phyloP scores from a whole-genome alignment of 2,888 invertebrate genomes.

The Leptinotarsa haldemani region DNA sequence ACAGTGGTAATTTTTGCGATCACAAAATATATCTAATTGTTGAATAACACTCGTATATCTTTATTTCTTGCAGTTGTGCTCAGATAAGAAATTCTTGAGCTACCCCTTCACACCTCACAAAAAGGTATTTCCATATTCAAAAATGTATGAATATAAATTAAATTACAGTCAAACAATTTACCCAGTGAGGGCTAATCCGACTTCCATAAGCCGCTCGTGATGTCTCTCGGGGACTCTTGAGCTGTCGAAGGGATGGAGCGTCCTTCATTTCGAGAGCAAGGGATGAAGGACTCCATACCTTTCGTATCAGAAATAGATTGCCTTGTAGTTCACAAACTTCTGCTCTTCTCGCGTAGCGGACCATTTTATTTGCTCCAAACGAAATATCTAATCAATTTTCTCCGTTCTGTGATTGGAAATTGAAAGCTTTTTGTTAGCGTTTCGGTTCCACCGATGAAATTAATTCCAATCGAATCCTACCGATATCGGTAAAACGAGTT shows the following conservation, averaged over 20 bases:
- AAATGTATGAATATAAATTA: too few relatives aligned
- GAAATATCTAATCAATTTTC: conserved; percentile 22
- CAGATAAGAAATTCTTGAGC: too few relatives aligned
- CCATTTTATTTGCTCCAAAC: conserved; percentile 15
- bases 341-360: conserved; percentile 11
- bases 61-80: too few relatives aligned
- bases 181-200: neutral
- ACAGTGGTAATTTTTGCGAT: too few relatives aligned
- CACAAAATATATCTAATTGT: too few relatives aligned
- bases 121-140: neutral
- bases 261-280: neutral
- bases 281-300: conserved; percentile 6
- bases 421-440: neutral
- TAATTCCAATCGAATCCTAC: neutral
- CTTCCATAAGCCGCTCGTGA: neutral
- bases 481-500: neutral
- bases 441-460: conserved; percentile 2
- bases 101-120: too few relatives aligned
- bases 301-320: conserved; percentile 18
- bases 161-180: neutral
- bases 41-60: too few relatives aligned
- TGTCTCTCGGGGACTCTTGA: conserved; percentile 5
- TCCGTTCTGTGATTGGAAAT: conserved; percentile 14
- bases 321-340: conserved; percentile 7
- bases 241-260: neutral